These are phyloP conservation scores for Hippoglossus stenolepis DNA, from an alignment of 2,113 vertebrate genomes.

Conservation along the genomic window DNA sequence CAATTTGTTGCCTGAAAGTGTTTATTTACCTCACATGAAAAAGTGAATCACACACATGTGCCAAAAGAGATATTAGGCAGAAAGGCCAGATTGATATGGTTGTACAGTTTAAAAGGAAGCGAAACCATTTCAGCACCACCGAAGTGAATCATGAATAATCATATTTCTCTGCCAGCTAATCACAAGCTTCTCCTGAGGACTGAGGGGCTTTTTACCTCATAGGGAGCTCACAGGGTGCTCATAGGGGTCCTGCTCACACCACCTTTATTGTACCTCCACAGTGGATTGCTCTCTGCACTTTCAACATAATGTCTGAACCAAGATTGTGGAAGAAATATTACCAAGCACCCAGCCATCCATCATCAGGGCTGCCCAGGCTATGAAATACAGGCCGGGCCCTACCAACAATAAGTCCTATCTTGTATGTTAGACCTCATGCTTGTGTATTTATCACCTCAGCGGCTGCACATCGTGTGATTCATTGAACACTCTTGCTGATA, in stretches of 20 bases:
- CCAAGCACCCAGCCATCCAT: conserved; percentile 75
- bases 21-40: conserved; percentile 14
- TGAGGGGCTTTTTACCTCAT: background rate
- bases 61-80: background rate
- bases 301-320: conserved; percentile 64
- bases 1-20: conserved; percentile 32
- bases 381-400: conserved; percentile 76
- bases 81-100: conserved; percentile 39
- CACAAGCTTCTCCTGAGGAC: background rate
- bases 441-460: conserved; percentile 83
- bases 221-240: background rate
- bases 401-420: conserved; percentile 81
- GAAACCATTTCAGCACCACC: conserved; percentile 19
- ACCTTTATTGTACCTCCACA: conserved; percentile 57
- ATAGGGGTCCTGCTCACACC: conserved; percentile 4
- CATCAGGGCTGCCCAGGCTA: conserved; percentile 71
- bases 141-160: conserved; percentile 52
- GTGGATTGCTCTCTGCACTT: conserved; percentile 53
- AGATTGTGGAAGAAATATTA: conserved; percentile 82
- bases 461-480: conserved; percentile 78
- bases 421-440: conserved; percentile 79
- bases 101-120: conserved; percentile 20
- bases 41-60: background rate
- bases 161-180: conserved; percentile 41
- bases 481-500: conserved; percentile 76